Conservation (phyloP, 2,888 invertebrate species). For the Latheticus oryzae region DNA sequence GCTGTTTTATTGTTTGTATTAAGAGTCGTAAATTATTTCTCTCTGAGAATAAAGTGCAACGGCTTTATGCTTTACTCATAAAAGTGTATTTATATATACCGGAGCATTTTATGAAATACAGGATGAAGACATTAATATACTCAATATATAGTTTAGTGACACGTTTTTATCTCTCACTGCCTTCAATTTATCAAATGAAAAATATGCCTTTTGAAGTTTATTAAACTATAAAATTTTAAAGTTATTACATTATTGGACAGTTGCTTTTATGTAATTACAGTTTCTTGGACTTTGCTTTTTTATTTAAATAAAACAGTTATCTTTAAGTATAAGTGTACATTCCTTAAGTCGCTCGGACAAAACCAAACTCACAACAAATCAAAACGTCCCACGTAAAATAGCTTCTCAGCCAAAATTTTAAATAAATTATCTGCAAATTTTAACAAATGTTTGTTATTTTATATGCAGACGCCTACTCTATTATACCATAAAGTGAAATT, state of each 20-base stretch:
- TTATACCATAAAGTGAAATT: slow-evolving; percentile 49
- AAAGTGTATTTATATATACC: slow-evolving; percentile 9
- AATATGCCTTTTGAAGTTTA: slow-evolving; percentile 17
- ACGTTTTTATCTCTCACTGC: not conserved
- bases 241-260: not conserved
- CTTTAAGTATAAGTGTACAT: slow-evolving; percentile 6
- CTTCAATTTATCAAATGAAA: slow-evolving; percentile 11
- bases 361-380: slow-evolving; percentile 36
- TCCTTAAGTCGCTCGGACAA: slow-evolving; percentile 15
- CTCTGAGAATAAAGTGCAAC: not conserved
- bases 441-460: slow-evolving; percentile 55
- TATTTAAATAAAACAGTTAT: slow-evolving; percentile 21
- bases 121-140: slow-evolving; percentile 23
- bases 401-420: slow-evolving; percentile 36
- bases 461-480: slow-evolving; percentile 49
- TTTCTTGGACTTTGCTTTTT: not conserved
- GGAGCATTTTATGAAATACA: slow-evolving; percentile 18
- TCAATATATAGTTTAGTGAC: slow-evolving; percentile 16
- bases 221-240: slow-evolving; percentile 23
- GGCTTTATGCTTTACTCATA: not conserved
- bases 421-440: slow-evolving; percentile 54
- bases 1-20: not conserved
- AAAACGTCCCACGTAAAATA: slow-evolving; percentile 34
- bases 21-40: not conserved
- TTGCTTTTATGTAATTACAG: no score